Conservation (phyloP, 2,888 invertebrate genomes). For the Hydriomena furcata region DNA sequence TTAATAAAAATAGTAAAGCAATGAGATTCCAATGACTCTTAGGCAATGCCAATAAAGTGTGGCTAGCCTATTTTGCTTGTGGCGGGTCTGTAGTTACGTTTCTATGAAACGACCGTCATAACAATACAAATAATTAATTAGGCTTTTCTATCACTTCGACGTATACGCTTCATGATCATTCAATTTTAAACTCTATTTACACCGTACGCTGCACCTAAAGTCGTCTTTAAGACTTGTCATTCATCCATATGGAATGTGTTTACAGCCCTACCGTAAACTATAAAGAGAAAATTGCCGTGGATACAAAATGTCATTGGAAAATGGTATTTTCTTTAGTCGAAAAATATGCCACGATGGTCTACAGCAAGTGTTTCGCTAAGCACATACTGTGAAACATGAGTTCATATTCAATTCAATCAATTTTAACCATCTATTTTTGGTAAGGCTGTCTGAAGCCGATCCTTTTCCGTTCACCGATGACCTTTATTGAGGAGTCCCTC, state of each 20-base stretch:
- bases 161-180: conserved; percentile 67
- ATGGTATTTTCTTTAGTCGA: not conserved
- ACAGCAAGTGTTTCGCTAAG: not conserved
- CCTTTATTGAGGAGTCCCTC: conserved; percentile 66
- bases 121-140: conserved; percentile 76
- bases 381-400: not conserved
- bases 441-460: conserved; percentile 28
- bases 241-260: conserved; percentile 52
- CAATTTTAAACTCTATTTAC: conserved; percentile 37
- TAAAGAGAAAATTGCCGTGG: not conserved
- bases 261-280: conserved; percentile 26
- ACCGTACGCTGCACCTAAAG: conserved; percentile 36
- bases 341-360: too few relatives aligned
- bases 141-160: conserved; percentile 80
- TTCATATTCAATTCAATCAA: conserved; percentile 2
- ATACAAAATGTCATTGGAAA: not conserved
- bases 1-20: not conserved
- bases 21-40: not conserved
- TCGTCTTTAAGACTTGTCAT: conserved; percentile 67
- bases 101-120: conserved; percentile 78
- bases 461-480: conserved; percentile 48
- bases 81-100: conserved; percentile 53
- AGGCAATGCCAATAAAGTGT: not conserved
- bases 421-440: conserved; percentile 17
- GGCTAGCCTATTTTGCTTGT: not conserved